Base-by-base conservation (phyloP, 2,888 invertebrate genomes). In the Timema cristinae region DNA sequence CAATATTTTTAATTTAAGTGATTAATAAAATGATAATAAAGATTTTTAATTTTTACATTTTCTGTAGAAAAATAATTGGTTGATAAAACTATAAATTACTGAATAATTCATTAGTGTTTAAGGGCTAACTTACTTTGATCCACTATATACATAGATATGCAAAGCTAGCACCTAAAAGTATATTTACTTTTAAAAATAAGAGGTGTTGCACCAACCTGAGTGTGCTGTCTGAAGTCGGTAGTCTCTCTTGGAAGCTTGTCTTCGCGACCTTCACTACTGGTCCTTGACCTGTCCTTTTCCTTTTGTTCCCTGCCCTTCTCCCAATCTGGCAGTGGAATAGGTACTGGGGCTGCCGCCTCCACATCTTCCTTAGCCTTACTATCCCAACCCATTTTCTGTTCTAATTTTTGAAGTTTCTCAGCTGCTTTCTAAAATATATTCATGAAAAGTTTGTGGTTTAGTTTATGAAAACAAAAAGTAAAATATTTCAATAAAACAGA, bases 331-430 rank as follows among this genome's bases (percentile, higher is more conserved):
- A 67, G 50, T n/a, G 56, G 67, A 7, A 69, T n/a, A 50, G 69
- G 69, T 8, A 56, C 69, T 74, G 74, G n/a, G 47, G 63, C 11
- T 7, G 69, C 66, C 50, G 79, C 80, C 50, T 83, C 82, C 32
- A 80, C 80, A 68, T 82, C 79, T 59, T 83, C 82, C 72, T 84
- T 85, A 67, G 50, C 69, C 63, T 74, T 71, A 54, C 66, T 61
- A 6, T 87, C 88, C 73, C 85, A 87, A 74, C 86, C 87, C 74
- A 88, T 82, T 79, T 89, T 89, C 80, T 90, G 89, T 78, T 91
- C 90, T 6, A 91, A 81, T 78, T 88, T 88, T 78, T 88, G 87
- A 71, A 91, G 81, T 78, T 91, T 91, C 77, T 90, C 90, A 59
- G 87, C 87, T 47, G 89, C 86, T 9, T 84, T 85, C 76, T 84